Base-by-base conservation (phyloP, 2,888 invertebrate genomes). In the Willowsia nigromaculata region DNA sequence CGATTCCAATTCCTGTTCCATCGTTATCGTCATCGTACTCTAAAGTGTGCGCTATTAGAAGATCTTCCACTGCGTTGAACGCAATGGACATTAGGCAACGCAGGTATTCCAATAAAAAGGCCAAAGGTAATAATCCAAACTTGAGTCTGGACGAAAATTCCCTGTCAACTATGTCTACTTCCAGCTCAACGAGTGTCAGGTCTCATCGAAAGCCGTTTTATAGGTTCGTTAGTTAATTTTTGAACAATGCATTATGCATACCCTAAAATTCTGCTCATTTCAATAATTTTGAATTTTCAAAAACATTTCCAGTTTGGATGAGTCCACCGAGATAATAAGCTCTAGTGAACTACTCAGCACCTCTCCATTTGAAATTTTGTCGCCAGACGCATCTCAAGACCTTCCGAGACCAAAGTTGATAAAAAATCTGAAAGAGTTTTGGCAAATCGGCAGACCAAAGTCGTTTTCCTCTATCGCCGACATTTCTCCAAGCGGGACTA, bases 31-130 rank as follows among this genome's bases (percentile, higher is more conserved):
- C 92, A 18, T 92, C 97, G 0, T 98, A 98, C 93, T 97, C 97
- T 1, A 98, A 97, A 95, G 96, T 94, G 2, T 97, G 98, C 93
- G 98, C 97, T 5, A 95, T 98, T 86, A 95, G 98, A 89, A 95
- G 98, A 37, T 92, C 91, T n/a, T 92, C 92, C n/a, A 91, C 91
- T 18, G 90, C 91, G 47, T 85, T 90, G 27, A 91, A 90, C 53
- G 88, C 92, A 0, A 89, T 88, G 56, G 92, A 92, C 78, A 81
- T 92, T 50, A 86, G 91, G 25, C 91, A 92, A 59, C 59, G 91
- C 30, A 37, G 92, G 56, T 83, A 90, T n/a, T 91, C 91, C 2
- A 88, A 65, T 6, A 90, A 91, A 62, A 92, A 91, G 59, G 81
- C 90, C 2, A 92, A 92, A 89, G 90, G 90, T 15, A 90, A 83